These are phyloP conservation scores for Platyscapa corneri DNA, from an alignment of 1,140 invertebrate genomes.

Conservation along the genomic window DNA sequence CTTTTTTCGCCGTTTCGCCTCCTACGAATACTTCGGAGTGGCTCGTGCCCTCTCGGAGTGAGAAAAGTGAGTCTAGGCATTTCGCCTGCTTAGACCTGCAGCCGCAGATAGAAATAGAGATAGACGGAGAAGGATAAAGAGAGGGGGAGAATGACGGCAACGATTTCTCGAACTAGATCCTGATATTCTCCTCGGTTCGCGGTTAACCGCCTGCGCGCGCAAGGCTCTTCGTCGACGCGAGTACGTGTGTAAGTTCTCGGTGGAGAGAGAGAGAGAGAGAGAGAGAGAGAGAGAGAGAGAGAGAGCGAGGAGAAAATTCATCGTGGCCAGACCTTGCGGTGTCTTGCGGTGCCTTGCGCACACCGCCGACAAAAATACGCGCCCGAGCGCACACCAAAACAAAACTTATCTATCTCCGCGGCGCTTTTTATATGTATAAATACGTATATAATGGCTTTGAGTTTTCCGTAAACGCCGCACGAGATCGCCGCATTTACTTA, in stretches of 20 bases:
- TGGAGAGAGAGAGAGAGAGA: neutral
- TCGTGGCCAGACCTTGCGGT: slow-evolving; percentile 3
- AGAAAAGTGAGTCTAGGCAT: slow-evolving; percentile 1
- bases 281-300: neutral
- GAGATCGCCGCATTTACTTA: neutral
- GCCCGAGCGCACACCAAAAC: neutral
- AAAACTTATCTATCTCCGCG: neutral
- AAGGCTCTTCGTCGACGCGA: neutral
- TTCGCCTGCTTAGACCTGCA: neutral
- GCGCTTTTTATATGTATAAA: neutral
- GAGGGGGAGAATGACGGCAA: slow-evolving; percentile 5
- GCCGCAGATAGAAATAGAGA: neutral
- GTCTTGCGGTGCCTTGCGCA: slow-evolving; percentile 31
- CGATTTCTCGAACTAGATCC: slow-evolving; percentile 54
- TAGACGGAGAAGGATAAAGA: neutral
- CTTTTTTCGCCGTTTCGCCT: slow-evolving; percentile 16
- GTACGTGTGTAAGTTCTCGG: neutral
- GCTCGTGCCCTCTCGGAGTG: neutral
- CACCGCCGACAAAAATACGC: neutral
- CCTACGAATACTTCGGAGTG: neutral
- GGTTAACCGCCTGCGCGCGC: slow-evolving; percentile 37
- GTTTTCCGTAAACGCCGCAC: neutral
- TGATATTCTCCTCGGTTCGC: slow-evolving; percentile 36
- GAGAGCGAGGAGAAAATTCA: slow-evolving; percentile 36
- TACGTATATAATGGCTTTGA: neutral